These are phyloP conservation scores for Plebejus melissa DNA, from an alignment of 2,888 invertebrate genomes.

Conservation along the genomic window DNA sequence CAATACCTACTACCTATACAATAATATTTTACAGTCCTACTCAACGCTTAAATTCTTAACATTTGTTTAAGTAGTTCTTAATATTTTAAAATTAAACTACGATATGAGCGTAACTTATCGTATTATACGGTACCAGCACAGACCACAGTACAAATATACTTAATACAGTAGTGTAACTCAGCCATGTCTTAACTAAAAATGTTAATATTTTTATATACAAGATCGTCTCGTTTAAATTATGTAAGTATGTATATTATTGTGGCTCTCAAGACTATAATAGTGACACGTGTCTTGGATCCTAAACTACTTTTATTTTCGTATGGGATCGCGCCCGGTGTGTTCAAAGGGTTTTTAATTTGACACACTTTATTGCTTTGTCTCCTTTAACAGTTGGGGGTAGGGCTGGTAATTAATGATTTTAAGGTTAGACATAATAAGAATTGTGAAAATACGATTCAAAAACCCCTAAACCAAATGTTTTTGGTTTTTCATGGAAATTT, in stretches of 20 bases:
- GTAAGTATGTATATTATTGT: too few relatives aligned
- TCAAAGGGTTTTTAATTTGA: constrained; percentile 74
- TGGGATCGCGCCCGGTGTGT: constrained; percentile 66
- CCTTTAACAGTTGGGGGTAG: constrained; percentile 52
- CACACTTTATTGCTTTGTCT: constrained; percentile 67
- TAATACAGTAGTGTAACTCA: too few relatives aligned
- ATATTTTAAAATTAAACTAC: neutral
- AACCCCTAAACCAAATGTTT: too few relatives aligned
- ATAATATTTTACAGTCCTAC: too few relatives aligned
- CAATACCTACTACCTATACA: too few relatives aligned
- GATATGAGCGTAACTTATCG: neutral
- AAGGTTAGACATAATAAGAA: too few relatives aligned
- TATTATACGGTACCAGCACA: neutral
- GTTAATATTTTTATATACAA: too few relatives aligned
- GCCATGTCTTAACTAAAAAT: too few relatives aligned
- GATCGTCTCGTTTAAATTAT: too few relatives aligned
- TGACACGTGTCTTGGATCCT: constrained; percentile 70
- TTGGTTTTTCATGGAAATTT: too few relatives aligned
- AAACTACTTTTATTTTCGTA: constrained; percentile 63
- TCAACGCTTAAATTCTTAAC: neutral
- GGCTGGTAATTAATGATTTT: neutral
- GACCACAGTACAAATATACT: too few relatives aligned
- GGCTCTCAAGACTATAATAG: constrained; percentile 47
- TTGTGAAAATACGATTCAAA: too few relatives aligned
- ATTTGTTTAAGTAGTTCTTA: constrained; percentile 4